Conservation (phyloP, 1,140 invertebrate genomes). For the Chlorops oryzae region DNA sequence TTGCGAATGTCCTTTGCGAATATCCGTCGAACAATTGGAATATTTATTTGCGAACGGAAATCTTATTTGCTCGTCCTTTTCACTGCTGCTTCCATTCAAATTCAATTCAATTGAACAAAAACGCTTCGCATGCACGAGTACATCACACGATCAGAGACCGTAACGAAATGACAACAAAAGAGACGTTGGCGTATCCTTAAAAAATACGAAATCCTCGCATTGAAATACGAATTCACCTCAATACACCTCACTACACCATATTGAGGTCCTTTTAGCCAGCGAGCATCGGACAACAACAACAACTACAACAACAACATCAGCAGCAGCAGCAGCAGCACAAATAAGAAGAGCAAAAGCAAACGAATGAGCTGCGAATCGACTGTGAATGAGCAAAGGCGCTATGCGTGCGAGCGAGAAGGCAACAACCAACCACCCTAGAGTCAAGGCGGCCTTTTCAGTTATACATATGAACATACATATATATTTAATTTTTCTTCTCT, state of each 20-base stretch:
- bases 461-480: neutral
- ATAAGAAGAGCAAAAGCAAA: conserved; percentile 8
- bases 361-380: conserved; percentile 8
- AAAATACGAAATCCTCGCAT: neutral
- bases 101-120: no score
- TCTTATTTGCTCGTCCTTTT: no score
- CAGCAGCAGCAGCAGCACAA: conserved; percentile 9
- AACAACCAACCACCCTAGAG: neutral
- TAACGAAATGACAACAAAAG: conserved; percentile 13
- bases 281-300: conserved; percentile 24
- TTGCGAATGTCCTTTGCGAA: no score
- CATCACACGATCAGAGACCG: conserved; percentile 8
- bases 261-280: no score
- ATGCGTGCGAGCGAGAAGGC: neutral
- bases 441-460: neutral
- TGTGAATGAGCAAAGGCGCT: conserved; percentile 10
- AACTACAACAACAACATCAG: conserved; percentile 25
- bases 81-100: no score
- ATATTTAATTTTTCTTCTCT: no score
- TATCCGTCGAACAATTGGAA: no score
- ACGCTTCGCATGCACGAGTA: no score
- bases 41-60: no score
- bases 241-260: no score
- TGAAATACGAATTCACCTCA: no score
- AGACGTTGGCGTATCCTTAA: conserved; percentile 7